Base-by-base conservation (phyloP, 2,888 invertebrate species). In the Timandra comae region DNA sequence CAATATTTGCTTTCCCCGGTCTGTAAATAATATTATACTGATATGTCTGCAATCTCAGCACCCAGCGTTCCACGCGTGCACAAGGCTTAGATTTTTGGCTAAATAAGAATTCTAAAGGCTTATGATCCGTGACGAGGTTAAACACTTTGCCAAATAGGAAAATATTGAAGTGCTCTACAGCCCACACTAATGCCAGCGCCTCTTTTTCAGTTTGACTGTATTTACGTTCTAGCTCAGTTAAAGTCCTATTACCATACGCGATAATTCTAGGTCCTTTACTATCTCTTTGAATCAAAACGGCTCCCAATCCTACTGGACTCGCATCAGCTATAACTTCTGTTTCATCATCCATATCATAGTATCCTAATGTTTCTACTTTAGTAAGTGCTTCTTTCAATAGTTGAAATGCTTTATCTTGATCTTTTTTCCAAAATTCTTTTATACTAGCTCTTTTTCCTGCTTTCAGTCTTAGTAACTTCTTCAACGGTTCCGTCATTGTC, bases 101-200 rank as follows among this genome's bases (percentile, higher is more conserved):
- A 30, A 66, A 67, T 3, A 69, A 22, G 3, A 52, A 33, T 19
- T 68, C 63, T 3, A 85, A 40, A 0, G 80, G 72, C 20, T 63
- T 61, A 24, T 63, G 59, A 27, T 64, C 63, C 0, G 49, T 64
- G 0, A 60, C 20, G 1, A 49, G 12, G 0, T 43, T 43, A 28
- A 50, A 47, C 6, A 35, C 19, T 35, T 46, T 45, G 0, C 45
- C 46, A 19, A 22, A 46, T 0, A 49, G 12, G n/a, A 35, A 50
- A n/a, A 39, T 41, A 3, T 38, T 12, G 20, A 49, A 49, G 29
- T 49, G 37, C 25, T 46, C 41, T 1, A 42, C 10, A 2, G 41
- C 33, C 44, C 21, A 21, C n/a, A n/a, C n/a, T n/a, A n/a, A n/a
- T n/a, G n/a, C n/a, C n/a, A n/a, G n/a, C n/a, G n/a, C n/a, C n/a